Evolutionary conservation across 2,797 vertebrate genomes (phyloP).

Genomic region (Microcaecilia unicolor): DNA sequence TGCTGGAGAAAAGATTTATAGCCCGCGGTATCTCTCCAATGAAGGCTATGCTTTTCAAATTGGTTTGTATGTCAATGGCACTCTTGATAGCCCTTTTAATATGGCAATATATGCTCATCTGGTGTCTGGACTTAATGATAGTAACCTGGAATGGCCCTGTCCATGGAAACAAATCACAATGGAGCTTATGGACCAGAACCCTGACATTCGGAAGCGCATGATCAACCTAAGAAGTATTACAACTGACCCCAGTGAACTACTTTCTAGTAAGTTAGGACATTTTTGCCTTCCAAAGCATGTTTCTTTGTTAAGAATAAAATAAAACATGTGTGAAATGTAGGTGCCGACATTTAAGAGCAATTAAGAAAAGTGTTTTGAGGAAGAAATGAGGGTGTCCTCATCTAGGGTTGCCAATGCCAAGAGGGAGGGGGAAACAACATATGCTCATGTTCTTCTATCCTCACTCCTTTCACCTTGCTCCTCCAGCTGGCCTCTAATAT

Average conservation of each 20-base stretch:
- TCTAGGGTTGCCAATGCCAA: too few species aligned
- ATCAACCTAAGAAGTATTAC: constrained; percentile 81
- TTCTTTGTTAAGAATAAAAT: neutral
- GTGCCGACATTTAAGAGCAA: too few species aligned
- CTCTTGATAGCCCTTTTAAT: constrained; percentile 8
- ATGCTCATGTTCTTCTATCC: too few species aligned
- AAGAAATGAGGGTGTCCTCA: too few species aligned
- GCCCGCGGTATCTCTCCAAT: constrained; percentile 70
- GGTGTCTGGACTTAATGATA: constrained; percentile 64
- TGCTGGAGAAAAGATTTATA: constrained; percentile 43
- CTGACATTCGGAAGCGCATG: constrained; percentile 81
- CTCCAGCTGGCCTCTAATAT: too few species aligned
- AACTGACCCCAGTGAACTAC: constrained; percentile 63
- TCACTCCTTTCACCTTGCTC: too few species aligned
- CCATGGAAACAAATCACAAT: constrained; percentile 65
- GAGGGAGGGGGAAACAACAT: too few species aligned
- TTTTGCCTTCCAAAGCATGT: neutral
- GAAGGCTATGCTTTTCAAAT: constrained; percentile 85
- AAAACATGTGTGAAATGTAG: neutral
- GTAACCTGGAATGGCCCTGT: constrained; percentile 71
- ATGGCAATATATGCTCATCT: constrained; percentile 63
- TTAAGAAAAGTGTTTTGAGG: too few species aligned
- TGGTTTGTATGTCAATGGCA: constrained; percentile 48
- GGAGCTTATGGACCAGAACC: constrained; percentile 81
- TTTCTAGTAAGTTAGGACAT: constrained; percentile 30